Base-by-base conservation (phyloP, 2,888 invertebrate species). In the Cremastinae sp. region DNA sequence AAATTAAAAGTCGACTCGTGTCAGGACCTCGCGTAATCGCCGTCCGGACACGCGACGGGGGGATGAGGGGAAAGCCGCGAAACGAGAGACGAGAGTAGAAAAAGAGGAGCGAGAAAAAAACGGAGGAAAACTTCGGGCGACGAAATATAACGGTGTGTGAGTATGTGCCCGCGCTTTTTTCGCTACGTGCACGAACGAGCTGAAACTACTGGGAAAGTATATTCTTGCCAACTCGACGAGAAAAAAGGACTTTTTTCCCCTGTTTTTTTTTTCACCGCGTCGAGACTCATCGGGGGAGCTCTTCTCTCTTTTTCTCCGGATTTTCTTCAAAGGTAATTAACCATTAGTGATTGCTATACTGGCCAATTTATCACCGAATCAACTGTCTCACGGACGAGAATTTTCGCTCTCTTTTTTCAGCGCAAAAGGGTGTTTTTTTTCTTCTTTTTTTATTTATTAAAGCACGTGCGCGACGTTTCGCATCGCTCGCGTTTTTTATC, bases 1-100 rank as follows among this genome's bases (percentile, higher is more conserved):
- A 86, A 86, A 85, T 86, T 86, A 84, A 84, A 85, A 86, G 84
- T 86, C 84, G 79, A 78, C 79, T 80, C 80, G 80, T 85, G 85
- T 84, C 84, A 82, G 72, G 78, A 65, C 51, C 58, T 49, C 83
- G 72, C 81, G 81, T 78, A 70, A 75, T 79, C 75, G 71, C 41
- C 56, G 43, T 16, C 49, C 38, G 36, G 54, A 62, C 41, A 62
- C 58, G 68, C 41, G 59, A 56, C 20, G 20, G 49, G 36, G 28
- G 59, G 41, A 49, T 34, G 56, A 61, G 18, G n/a, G 7, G 58
- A 68, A 68, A 53, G 47, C 74, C 61, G 54, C 61, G 43, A 53
- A 56, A 47, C 22, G 53, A 58, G 20, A 20, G 12, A 22, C 9
- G 9, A 43, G 18, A 41, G n/a, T n/a, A n/a, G n/a, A n/a, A n/a